phyloP scores from a whole-genome alignment of 2,888 invertebrate genomes.

The Steromphala cineraria region DNA sequence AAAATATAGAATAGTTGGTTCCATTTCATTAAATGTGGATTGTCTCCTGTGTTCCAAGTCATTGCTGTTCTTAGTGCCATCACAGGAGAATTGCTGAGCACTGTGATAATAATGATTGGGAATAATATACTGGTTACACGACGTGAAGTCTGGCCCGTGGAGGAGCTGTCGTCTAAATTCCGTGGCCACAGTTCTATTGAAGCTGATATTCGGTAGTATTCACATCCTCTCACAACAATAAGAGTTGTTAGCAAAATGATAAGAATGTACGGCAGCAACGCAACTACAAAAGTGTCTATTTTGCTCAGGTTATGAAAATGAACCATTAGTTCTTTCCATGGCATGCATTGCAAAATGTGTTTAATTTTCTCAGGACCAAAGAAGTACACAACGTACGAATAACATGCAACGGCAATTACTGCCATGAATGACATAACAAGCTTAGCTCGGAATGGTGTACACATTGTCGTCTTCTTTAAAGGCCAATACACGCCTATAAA shows the following conservation, averaged over 20 bases:
- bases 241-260: constrained; percentile 52
- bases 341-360: constrained; percentile 20
- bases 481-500: constrained; percentile 63
- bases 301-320: constrained; percentile 44
- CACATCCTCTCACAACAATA: constrained; percentile 50
- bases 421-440: constrained; percentile 61
- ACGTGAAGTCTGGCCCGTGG: constrained; percentile 12
- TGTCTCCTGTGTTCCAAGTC: not conserved
- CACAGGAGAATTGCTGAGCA: constrained; percentile 33
- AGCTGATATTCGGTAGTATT: constrained; percentile 48
- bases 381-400: constrained; percentile 65
- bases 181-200: constrained; percentile 20
- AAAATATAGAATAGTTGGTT: constrained; percentile 26
- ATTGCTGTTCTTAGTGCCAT: constrained; percentile 27
- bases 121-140: constrained; percentile 37
- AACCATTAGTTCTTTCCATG: constrained; percentile 33
- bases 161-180: not conserved
- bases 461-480: constrained; percentile 57
- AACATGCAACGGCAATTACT: constrained; percentile 55
- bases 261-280: constrained; percentile 51
- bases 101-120: constrained; percentile 32
- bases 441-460: constrained; percentile 68
- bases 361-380: constrained; percentile 40
- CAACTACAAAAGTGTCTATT: constrained; percentile 58
- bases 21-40: constrained; percentile 7